phyloP scores from a whole-genome alignment of 2,888 invertebrate species.

The Fissipunctia ypsillon region DNA sequence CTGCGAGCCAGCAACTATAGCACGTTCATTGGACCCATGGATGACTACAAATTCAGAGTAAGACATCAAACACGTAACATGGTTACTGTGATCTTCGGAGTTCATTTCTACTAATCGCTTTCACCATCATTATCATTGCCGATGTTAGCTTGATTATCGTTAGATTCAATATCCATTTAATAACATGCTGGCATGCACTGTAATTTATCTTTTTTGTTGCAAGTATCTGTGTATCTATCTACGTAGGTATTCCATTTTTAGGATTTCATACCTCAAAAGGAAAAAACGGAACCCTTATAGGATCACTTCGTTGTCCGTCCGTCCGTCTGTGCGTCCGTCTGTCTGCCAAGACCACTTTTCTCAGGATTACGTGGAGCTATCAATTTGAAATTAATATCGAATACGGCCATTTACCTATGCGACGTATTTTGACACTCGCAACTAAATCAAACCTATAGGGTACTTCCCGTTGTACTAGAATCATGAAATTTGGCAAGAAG shows the following conservation, averaged over 20 bases:
- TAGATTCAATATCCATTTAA: neutral
- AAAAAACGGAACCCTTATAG: no score
- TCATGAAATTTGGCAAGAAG: no score
- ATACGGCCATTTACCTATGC: no score
- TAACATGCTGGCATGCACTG: slow-evolving; percentile 6
- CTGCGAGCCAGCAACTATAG: slow-evolving; percentile 89
- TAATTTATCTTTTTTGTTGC: neutral
- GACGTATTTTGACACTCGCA: no score
- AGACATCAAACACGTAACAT: slow-evolving; percentile 48
- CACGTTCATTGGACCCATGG: slow-evolving; percentile 91
- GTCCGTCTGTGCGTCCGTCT: no score
- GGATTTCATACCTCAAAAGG: neutral
- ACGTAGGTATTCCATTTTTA: neutral
- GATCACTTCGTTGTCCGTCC: no score
- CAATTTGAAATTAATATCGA: no score
- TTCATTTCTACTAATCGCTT: slow-evolving; percentile 14
- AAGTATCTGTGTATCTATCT: neutral
- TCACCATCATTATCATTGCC: slow-evolving; percentile 9
- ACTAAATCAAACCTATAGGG: no score
- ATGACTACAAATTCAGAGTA: slow-evolving; percentile 94
- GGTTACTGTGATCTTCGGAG: neutral
- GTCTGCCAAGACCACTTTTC: no score
- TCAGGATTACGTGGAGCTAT: no score
- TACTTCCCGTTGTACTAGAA: no score
- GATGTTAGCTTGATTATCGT: slow-evolving; percentile 8